Base-by-base conservation (phyloP, 2,113 vertebrate species). In the Perca fluviatilis region DNA sequence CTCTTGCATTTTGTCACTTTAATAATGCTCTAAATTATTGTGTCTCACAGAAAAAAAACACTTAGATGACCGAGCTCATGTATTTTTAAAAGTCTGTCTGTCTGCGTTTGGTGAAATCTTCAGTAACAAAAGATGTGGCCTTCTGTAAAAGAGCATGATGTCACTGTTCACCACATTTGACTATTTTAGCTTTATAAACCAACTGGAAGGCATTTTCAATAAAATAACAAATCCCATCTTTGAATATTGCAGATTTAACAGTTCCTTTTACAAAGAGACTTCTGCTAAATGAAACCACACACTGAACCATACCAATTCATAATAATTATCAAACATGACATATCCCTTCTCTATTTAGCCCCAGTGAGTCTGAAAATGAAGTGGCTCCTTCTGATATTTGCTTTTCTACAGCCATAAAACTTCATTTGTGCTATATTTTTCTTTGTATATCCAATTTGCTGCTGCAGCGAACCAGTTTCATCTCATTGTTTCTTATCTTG, bases 81-180 rank as follows among this genome's bases (percentile, higher is more conserved):
- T 64, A 5, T 75, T 82, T 89, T 79, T 67, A 71, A 79, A 63
- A 15, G 75, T 69, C 70, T 88, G 62, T 79, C 46, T 78, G 80
- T 86, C 80, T 89, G 61, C 74, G 87, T 82, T 80, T 51, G 84
- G 53, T 53, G 23, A 85, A 77, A 77, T 79, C 54, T 54, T 60
- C 23, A 73, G 54, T 65, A 74, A 80, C 75, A 73, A 76, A 81
- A 81, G 46, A 83, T 72, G 77, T 83, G 77, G 70, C 51, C 61
- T 56, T 56, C n/a, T 79, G 58, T 83, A 87, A 85, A 87, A 82
- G 6, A 19, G 61, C 49, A 72, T 91, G 81, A 86, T 64, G 86
- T 88, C 84, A 89, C 43, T 65, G 21, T 76, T 84, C 50, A 72
- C 87, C 80, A 80, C 83, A 84, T 80, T 79, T 80, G 51, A 85